Evolutionary conservation across 2,113 vertebrate species (phyloP).

Genomic region (Pygathrix nemaeus): DNA sequence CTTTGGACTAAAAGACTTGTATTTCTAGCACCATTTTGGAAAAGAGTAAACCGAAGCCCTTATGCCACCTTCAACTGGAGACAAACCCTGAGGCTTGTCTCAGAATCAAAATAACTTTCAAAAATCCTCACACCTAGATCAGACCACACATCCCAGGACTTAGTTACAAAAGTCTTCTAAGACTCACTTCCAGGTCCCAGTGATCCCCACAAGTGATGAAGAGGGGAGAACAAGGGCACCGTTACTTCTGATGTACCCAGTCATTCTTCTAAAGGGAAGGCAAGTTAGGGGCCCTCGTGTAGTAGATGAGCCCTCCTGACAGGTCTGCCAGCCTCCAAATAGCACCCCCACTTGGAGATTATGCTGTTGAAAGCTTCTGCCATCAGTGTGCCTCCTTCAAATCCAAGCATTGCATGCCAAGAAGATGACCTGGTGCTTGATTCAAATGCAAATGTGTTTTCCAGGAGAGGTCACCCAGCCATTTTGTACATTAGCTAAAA

Average conservation of each 20-base stretch:
- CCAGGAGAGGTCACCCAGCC: neutral
- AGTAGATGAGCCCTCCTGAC: neutral
- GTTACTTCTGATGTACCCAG: neutral
- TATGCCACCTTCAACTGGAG: neutral
- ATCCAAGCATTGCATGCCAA: neutral
- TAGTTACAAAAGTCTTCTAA: neutral
- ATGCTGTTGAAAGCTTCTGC: neutral
- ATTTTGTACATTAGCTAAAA: conserved; percentile 26
- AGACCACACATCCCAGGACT: neutral
- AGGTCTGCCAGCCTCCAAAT: neutral
- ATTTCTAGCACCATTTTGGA: neutral
- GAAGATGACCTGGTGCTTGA: neutral
- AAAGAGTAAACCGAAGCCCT: neutral
- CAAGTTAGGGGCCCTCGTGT: neutral
- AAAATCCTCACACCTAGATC: neutral
- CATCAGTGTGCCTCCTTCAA: neutral
- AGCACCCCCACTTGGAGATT: neutral
- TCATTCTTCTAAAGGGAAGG: neutral
- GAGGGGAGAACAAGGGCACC: neutral
- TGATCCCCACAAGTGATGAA: neutral
- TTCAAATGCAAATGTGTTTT: neutral
- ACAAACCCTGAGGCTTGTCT: neutral
- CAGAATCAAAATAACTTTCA: neutral
- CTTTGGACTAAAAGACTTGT: neutral
- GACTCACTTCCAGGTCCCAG: neutral